These are phyloP conservation scores for Drosophila burlai DNA, from an alignment of 1,140 invertebrate genomes.

Conservation along the genomic window DNA sequence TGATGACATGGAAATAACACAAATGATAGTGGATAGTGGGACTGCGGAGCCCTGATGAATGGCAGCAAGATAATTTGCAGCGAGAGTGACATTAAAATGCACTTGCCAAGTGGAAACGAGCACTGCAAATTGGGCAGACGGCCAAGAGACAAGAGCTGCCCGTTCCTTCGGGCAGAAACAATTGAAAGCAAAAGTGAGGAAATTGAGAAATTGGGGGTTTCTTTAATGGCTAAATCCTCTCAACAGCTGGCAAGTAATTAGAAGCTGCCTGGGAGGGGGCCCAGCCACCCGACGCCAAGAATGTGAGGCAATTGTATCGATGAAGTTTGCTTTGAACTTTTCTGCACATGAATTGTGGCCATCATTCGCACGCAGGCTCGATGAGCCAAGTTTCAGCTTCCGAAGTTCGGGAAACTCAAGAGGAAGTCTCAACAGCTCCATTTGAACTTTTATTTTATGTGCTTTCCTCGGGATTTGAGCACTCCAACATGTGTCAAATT, in stretches of 20 bases:
- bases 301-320: constrained; percentile 27
- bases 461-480: background rate
- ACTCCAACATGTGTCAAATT: constrained; percentile 60
- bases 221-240: constrained; percentile 47
- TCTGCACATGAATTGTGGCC: constrained; percentile 57
- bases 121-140: constrained; percentile 42
- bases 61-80: constrained; percentile 60
- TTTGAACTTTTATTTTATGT: constrained; percentile 41
- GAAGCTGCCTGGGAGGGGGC: constrained; percentile 23
- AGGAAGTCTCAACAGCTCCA: constrained; percentile 55
- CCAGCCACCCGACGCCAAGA: background rate
- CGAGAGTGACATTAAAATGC: constrained; percentile 70
- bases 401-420: constrained; percentile 33
- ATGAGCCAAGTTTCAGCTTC: constrained; percentile 19
- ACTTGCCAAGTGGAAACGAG: constrained; percentile 67
- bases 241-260: constrained; percentile 63
- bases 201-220: constrained; percentile 3
- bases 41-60: constrained; percentile 38
- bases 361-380: constrained; percentile 7
- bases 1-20: constrained; percentile 47
- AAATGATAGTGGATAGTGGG: background rate
- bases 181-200: constrained; percentile 58
- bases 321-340: constrained; percentile 59
- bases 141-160: constrained; percentile 38
- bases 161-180: constrained; percentile 23